Evolutionary conservation across 2,888 invertebrate species (phyloP), one percentile per base, ranked within the genome.

Genomic region (Rosalia funebris): DNA sequence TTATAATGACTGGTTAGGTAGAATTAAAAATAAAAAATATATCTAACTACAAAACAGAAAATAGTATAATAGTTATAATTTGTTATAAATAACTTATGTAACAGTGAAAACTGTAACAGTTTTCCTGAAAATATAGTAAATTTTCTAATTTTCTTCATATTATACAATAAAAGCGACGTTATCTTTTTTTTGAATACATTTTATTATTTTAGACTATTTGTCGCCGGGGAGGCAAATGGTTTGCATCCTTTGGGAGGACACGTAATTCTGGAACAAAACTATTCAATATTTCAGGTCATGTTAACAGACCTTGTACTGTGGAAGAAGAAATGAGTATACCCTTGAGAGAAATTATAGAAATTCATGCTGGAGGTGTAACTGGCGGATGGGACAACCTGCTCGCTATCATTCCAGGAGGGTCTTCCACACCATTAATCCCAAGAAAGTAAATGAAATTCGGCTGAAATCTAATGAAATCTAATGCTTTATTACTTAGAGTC

Each of bases 301-400:
- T 99, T 0, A 96, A 96, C 80, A 93, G 90, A 16, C 99, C 99
- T 0, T 97, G 97, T 81, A 99, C 98, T 0, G 98, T 99, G 0
- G 99, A 99, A 81, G 99, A 99, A 78, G 98, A 98, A 83, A 99
- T 99, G 99, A 97, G 97, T 58, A 92, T 99, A 64, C 93, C 98
- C 0, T 84, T 99, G 50, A 93, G 91, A 75, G 97, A 99, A 77
- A 84, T 99, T 36, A 95, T 99, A 62, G 98, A 99, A 81, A 83
- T 89, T 32, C 99, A 99, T 81, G 94, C 95, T 14, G 98, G 99
- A 0, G 99, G 98, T 2, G 94, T 99, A 0, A 89, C 87, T 58
- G 99, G 99, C 0, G 99, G 99, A 5, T 99, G 99, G 99, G 98
- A 99, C 77, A 99, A 99, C 82, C 84, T 99, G 59, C 84, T 98